A percentile compares a stretch with the other conserved stretches of the same genome.
Conservation (phyloP, 2,113 vertebrate species). For the Rostratula benghalensis region DNA sequence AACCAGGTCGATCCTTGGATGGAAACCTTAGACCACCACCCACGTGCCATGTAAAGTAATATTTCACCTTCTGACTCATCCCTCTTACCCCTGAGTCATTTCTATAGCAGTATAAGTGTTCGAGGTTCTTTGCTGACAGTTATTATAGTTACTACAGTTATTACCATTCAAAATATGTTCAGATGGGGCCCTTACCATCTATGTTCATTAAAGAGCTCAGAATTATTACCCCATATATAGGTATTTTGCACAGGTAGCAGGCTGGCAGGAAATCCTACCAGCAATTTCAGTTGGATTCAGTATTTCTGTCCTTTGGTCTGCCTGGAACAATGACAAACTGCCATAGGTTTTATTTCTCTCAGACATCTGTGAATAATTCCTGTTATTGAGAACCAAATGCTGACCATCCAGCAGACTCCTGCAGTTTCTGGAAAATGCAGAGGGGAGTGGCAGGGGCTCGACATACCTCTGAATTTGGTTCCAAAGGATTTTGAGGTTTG, state of each 20-base stretch:
- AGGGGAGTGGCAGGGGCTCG: neutral
- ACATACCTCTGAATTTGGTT: neutral
- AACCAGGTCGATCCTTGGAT: neutral
- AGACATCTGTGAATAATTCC: neutral
- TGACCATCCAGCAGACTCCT: neutral
- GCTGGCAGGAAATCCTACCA: neutral
- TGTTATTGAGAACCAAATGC: neutral
- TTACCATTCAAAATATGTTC: neutral
- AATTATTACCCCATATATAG: neutral
- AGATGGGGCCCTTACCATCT: neutral
- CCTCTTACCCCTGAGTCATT: neutral
- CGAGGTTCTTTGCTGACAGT: neutral
- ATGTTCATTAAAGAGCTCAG: neutral
- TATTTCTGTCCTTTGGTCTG: neutral
- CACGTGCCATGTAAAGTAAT: neutral
- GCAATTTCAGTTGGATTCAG: neutral
- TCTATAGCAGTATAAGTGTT: neutral
- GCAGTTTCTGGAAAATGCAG: neutral
- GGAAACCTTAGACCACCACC: neutral
- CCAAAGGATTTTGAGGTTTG: neutral
- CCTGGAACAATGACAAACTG: neutral
- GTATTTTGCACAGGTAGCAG: neutral
- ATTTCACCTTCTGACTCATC: conserved; percentile 25
- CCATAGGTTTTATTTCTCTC: neutral
- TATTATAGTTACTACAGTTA: neutral